phyloP scores from a whole-genome alignment of 2,888 invertebrate genomes.

The Epinotia ramella region DNA sequence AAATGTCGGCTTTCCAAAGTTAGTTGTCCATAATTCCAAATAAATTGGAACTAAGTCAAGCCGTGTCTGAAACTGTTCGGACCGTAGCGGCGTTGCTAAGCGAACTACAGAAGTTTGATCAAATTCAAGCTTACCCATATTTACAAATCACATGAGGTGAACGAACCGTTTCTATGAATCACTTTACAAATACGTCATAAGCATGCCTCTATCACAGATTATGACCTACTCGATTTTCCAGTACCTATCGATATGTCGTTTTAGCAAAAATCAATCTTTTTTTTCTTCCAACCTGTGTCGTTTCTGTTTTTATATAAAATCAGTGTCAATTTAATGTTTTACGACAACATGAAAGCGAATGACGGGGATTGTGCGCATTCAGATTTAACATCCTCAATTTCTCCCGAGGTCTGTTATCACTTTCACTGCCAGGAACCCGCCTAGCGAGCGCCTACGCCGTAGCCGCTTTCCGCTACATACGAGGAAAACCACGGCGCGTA shows the following conservation, averaged over 20 bases:
- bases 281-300: conserved; percentile 4
- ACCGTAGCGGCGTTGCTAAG: conserved; percentile 71
- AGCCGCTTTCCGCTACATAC: too few relatives aligned
- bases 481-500: too few relatives aligned
- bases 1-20: too few relatives aligned
- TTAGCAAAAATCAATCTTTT: conserved; percentile 35
- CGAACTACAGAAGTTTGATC: conserved; percentile 80
- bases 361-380: conserved; percentile 64
- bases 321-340: conserved; percentile 14
- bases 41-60: neutral
- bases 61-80: conserved; percentile 56
- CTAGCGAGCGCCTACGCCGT: too few relatives aligned
- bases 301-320: conserved; percentile 24
- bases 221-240: conserved; percentile 72
- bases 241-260: conserved; percentile 78
- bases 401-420: conserved; percentile 15
- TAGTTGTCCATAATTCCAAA: neutral
- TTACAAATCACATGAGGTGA: conserved; percentile 65
- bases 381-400: conserved; percentile 47
- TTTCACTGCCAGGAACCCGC: too few relatives aligned
- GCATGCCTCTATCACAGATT: conserved; percentile 83
- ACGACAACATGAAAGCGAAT: conserved; percentile 43
- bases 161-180: conserved; percentile 59
- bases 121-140: conserved; percentile 75
- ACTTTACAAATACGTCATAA: conserved; percentile 75